Evolutionary conservation across 2,113 vertebrate species (phyloP).

Genomic region (Tretioscincus oriximinensis): DNA sequence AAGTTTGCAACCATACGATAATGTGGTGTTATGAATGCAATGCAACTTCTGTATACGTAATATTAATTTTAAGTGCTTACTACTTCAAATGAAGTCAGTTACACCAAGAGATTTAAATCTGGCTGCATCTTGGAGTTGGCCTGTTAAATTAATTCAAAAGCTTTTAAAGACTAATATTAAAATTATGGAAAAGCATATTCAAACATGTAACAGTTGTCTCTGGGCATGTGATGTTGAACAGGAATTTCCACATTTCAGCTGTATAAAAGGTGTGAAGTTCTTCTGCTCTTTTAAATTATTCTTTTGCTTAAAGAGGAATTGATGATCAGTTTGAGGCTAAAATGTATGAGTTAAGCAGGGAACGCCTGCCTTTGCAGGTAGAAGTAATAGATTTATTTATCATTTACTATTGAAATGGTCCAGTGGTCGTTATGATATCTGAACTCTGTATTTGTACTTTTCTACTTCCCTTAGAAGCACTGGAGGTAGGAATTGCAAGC

Average conservation of each 20-base stretch:
- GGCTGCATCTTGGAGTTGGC: neutral
- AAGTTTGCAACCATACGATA: neutral
- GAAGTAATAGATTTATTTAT: slow-evolving; percentile 12
- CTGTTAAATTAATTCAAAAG: neutral
- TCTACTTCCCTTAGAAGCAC: neutral
- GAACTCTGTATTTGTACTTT: neutral
- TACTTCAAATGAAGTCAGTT: neutral
- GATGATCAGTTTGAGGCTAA: neutral
- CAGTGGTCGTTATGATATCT: neutral
- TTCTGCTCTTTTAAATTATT: neutral
- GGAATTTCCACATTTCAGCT: slow-evolving; percentile 35
- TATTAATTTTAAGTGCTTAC: neutral
- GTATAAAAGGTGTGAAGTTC: neutral
- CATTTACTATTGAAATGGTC: neutral
- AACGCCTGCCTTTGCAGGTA: slow-evolving; percentile 20
- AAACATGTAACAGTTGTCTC: slow-evolving; percentile 25
- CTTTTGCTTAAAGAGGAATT: neutral
- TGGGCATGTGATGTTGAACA: slow-evolving; percentile 27
- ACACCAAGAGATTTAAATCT: too few species aligned
- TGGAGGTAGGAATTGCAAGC: neutral
- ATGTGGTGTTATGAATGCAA: neutral
- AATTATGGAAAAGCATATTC: slow-evolving; percentile 39
- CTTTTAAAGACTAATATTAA: neutral
- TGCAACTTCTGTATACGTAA: neutral
- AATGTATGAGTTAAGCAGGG: neutral